These are phyloP conservation scores for Agelastica alni DNA, from an alignment of 2,888 invertebrate genomes.

Conservation along the genomic window DNA sequence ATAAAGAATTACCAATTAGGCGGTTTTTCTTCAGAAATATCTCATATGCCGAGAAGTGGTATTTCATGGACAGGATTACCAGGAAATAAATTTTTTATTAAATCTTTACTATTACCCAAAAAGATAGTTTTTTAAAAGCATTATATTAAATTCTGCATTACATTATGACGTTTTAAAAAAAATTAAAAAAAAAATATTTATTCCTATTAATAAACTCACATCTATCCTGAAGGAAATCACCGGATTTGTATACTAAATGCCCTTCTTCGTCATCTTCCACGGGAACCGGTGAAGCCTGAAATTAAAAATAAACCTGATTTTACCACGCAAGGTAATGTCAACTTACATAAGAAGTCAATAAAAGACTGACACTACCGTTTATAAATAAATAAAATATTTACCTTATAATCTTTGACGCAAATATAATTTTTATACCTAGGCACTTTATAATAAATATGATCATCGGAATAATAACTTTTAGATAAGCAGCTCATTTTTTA, in stretches of 20 bases:
- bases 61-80: not conserved
- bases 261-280: conserved; percentile 99
- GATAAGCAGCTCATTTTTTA: not conserved
- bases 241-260: conserved; percentile 98
- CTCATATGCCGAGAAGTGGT: too few relatives aligned
- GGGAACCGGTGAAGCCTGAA: conserved; percentile 81
- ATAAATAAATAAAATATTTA: conserved; percentile 55
- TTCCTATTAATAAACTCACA: conserved; percentile 83
- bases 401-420: conserved; percentile 22
- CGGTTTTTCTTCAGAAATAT: too few relatives aligned
- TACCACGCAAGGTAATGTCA: too few relatives aligned
- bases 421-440: not conserved
- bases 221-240: conserved; percentile 98
- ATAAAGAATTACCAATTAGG: too few relatives aligned
- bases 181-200: not conserved
- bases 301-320: too few relatives aligned
- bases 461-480: not conserved
- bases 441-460: not conserved
- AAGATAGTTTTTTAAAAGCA: too few relatives aligned
- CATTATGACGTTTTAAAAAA: too few relatives aligned
- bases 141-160: too few relatives aligned
- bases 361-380: too few relatives aligned
- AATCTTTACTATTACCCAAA: too few relatives aligned
- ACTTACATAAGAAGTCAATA: too few relatives aligned
- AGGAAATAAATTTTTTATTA: too few relatives aligned